These are phyloP conservation scores for Mirounga angustirostris DNA, from an alignment of 2,113 vertebrate genomes.

Conservation along the genomic window DNA sequence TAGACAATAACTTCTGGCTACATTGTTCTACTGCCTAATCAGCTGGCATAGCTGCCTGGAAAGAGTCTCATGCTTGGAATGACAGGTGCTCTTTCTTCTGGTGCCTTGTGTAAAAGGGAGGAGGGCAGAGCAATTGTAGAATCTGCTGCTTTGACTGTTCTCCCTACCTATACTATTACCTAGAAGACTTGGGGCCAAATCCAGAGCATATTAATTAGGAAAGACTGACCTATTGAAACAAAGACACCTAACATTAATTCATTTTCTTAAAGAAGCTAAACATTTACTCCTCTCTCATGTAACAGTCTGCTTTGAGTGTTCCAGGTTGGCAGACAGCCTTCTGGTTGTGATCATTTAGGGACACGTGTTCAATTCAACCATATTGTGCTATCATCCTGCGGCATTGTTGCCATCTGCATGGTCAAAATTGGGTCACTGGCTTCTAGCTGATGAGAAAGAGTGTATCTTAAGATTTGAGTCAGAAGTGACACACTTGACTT, in stretches of 20 bases:
- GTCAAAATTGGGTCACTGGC: background rate
- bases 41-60: background rate
- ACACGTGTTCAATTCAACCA: background rate
- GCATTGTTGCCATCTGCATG: background rate
- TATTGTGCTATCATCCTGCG: background rate
- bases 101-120: background rate
- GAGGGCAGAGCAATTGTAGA: background rate
- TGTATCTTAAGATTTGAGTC: background rate
- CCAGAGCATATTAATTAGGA: background rate
- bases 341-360: background rate
- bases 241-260: background rate
- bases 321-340: background rate
- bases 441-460: background rate
- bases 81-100: background rate
- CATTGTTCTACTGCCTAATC: background rate
- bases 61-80: background rate
- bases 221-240: background rate
- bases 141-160: background rate
- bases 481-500: conserved; percentile 5
- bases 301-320: background rate
- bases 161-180: background rate
- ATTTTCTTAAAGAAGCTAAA: background rate
- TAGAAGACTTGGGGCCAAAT: background rate
- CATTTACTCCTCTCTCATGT: background rate
- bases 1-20: conserved; percentile 19